Evolutionary conservation across 2,888 invertebrate species (phyloP), one percentile per base, ranked within the genome.

Genomic region (Imbricaverruca yamaguchii): DNA sequence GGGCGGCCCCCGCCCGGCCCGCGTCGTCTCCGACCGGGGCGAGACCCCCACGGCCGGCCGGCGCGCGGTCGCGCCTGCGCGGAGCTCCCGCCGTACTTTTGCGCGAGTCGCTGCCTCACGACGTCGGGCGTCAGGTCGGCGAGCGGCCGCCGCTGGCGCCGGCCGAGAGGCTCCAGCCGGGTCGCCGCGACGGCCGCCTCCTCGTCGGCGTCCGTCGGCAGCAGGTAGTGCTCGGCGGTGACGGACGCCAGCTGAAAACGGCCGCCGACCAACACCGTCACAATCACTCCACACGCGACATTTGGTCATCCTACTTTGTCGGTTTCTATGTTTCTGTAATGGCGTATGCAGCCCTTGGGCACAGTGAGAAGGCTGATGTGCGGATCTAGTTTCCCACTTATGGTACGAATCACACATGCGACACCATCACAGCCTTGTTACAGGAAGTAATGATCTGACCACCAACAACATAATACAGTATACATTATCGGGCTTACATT

Each of bases 31-130:
- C 39, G 39, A 59, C 59, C 11, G 59, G 12, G 7, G 15, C 59
- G 15, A 91, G 86, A 83, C 87, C 86, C 80, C 87, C 87, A 85
- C 90, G 90, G 21, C 88, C 87, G 80, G 89, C 86, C 84, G 89
- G 88, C 12, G 92, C 89, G 59, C 84, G 91, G 90, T 82, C 89
- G 89, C 92, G 86, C 82, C 89, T 39, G 39, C 90, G 21, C 86
- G 86, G 77, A 92, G 87, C 84, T 92, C 18, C 74, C 12, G 57
- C 56, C 78, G 56, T 55, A 78, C 78, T 78, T 78, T 55, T 78
- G 56, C 57, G 9, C 13, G n/a, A 78, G 78, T 2, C 78, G 56
- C 78, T 78, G 78, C n/a, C 78, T 18, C 56, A 78, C 78, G 13
- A 23, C 56, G 13, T 21, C 21, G n/a, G 78, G 78, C 57, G 78